Conservation (phyloP, 1,140 invertebrate genomes). For the Scaptomyza hsui region DNA sequence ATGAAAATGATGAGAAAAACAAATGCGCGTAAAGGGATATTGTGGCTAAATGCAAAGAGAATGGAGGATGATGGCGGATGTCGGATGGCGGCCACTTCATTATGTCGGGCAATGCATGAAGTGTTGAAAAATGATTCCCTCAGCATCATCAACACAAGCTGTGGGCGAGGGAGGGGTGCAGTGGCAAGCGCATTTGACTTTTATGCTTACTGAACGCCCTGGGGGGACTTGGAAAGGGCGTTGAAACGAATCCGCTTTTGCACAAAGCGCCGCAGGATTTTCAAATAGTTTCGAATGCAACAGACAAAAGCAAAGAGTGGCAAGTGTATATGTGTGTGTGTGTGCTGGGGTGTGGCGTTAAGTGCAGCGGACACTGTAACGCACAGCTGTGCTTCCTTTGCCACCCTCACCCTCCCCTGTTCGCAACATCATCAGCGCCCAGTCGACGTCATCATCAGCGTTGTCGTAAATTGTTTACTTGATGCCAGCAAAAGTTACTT, state of each 20-base stretch:
- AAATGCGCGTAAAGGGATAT: slow-evolving; percentile 66
- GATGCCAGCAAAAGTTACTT: slow-evolving; percentile 76
- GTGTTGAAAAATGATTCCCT: slow-evolving; percentile 79
- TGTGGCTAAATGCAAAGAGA: slow-evolving; percentile 61
- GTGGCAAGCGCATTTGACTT: slow-evolving; percentile 76
- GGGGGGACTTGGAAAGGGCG: slow-evolving; percentile 57
- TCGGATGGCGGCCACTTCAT: slow-evolving; percentile 66
- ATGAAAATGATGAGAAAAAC: slow-evolving; percentile 35
- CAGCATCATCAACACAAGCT: slow-evolving; percentile 30
- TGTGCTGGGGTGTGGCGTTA: slow-evolving; percentile 49
- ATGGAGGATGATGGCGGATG: slow-evolving; percentile 14
- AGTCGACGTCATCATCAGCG: slow-evolving; percentile 77
- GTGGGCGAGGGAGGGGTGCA: background rate
- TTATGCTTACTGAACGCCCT: slow-evolving; percentile 64
- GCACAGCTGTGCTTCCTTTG: slow-evolving; percentile 38
- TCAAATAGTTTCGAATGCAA: slow-evolving; percentile 71
- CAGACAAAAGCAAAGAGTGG: slow-evolving; percentile 49
- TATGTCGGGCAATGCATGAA: slow-evolving; percentile 76
- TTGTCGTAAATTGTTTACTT: slow-evolving; percentile 81
- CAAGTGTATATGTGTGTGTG: slow-evolving; percentile 40
- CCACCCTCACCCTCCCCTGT: slow-evolving; percentile 13
- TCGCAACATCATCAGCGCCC: slow-evolving; percentile 50
- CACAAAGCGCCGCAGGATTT: slow-evolving; percentile 76
- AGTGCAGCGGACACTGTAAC: slow-evolving; percentile 61
- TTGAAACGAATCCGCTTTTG: slow-evolving; percentile 78